These are phyloP conservation scores for Gobio gobio DNA, from an alignment of 2,113 vertebrate genomes.

Conservation along the genomic window DNA sequence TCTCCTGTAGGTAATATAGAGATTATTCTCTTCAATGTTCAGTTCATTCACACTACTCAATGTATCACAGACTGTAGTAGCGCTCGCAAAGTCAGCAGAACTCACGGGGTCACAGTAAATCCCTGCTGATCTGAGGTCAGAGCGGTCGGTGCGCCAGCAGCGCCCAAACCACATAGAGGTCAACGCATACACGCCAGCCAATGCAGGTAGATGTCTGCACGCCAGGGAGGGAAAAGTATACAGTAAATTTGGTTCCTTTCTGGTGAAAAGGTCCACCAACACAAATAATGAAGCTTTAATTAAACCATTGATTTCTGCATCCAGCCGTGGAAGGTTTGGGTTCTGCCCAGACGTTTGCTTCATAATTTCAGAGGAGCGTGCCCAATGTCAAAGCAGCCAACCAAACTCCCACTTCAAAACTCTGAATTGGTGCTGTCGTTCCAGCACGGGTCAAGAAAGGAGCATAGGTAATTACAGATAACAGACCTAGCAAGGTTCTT, in stretches of 20 bases:
- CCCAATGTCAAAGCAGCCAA: slow-evolving; percentile 45
- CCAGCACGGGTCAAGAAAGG: slow-evolving; percentile 16
- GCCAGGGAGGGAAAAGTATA: not conserved
- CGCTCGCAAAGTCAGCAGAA: not conserved
- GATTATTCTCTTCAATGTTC: not conserved
- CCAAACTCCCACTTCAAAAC: slow-evolving; percentile 54
- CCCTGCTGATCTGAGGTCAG: slow-evolving; percentile 34
- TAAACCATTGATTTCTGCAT: slow-evolving; percentile 35
- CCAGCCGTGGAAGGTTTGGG: slow-evolving; percentile 35
- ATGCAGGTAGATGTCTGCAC: slow-evolving; percentile 9
- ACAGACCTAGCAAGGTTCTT: slow-evolving; percentile 1
- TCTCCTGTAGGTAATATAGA: not conserved
- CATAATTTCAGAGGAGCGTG: not conserved
- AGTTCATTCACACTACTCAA: not conserved
- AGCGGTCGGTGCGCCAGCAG: not conserved
- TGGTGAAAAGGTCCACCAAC: not conserved
- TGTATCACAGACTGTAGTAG: not conserved
- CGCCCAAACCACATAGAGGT: slow-evolving; percentile 1
- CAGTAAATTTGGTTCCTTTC: not conserved
- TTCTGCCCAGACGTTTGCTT: not conserved
- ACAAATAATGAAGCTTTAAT: slow-evolving; percentile 41
- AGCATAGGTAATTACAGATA: slow-evolving; percentile 47
- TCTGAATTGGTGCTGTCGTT: not conserved
- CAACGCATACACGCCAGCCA: not conserved
- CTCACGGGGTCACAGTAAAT: not conserved